Conservation (phyloP, 2,888 invertebrate species). For the Leptopilina drosophilae region DNA sequence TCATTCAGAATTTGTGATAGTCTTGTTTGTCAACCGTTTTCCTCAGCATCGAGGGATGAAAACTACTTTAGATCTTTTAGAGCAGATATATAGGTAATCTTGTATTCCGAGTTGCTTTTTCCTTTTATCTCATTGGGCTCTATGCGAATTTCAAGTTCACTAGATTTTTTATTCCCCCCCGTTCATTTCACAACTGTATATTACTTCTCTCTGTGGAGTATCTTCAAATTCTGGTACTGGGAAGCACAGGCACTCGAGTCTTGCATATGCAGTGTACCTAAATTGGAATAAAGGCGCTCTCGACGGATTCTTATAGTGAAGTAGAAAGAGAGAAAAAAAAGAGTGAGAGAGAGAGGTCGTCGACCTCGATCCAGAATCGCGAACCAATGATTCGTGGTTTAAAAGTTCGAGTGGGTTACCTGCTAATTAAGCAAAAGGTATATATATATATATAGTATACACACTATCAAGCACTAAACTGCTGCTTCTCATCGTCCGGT, state of each 20-base stretch:
- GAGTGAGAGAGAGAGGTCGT: neutral
- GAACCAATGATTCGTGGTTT: slow-evolving; percentile 38
- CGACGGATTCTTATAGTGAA: slow-evolving; percentile 30
- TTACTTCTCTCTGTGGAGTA: slow-evolving; percentile 15
- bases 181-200: slow-evolving; percentile 26
- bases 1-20: too few species aligned
- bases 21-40: too few species aligned
- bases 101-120: neutral
- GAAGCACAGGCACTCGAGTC: slow-evolving; percentile 9
- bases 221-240: slow-evolving; percentile 28
- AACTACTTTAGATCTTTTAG: too few species aligned
- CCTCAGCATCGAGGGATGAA: too few species aligned
- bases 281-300: slow-evolving; percentile 34
- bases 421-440: slow-evolving; percentile 31
- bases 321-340: neutral
- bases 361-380: slow-evolving; percentile 30
- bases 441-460: neutral
- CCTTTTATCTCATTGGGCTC: neutral
- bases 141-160: neutral
- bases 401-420: slow-evolving; percentile 38
- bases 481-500: neutral
- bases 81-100: neutral
- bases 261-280: slow-evolving; percentile 18
- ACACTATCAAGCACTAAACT: slow-evolving; percentile 34
- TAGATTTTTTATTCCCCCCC: neutral